Evolutionary conservation across 2,888 invertebrate genomes (phyloP).

Genomic region (Euspilapteryx auroguttella): DNA sequence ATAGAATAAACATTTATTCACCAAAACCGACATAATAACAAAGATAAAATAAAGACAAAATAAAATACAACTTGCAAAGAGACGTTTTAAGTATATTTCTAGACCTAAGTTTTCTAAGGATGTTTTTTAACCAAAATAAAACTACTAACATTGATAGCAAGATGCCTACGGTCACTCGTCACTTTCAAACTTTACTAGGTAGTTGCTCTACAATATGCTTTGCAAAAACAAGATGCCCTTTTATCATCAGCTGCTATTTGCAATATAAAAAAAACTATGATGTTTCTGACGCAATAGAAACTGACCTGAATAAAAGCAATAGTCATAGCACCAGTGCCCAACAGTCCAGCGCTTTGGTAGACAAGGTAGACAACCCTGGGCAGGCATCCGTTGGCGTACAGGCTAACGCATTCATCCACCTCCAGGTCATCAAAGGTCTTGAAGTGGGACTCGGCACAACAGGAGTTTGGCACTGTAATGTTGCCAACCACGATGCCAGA

Average conservation of each 20-base stretch:
- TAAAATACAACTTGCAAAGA: too few species aligned
- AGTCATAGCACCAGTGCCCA: constrained; percentile 77
- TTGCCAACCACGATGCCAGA: constrained; percentile 29
- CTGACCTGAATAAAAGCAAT: constrained; percentile 77
- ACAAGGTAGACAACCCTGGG: constrained; percentile 62
- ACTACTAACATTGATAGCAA: not conserved
- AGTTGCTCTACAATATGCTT: too few species aligned
- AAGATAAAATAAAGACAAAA: too few species aligned
- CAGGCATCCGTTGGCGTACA: constrained; percentile 63
- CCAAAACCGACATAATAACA: too few species aligned
- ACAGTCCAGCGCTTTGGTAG: constrained; percentile 70
- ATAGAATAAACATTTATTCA: too few species aligned
- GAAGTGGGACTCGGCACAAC: constrained; percentile 42
- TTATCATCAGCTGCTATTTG: too few species aligned
- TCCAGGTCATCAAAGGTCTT: constrained; percentile 12
- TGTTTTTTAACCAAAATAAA: too few species aligned
- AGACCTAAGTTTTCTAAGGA: too few species aligned
- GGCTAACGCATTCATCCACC: constrained; percentile 27
- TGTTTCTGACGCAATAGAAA: too few species aligned
- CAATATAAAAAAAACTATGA: too few species aligned
- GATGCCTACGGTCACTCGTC: not conserved
- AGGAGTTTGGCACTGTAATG: constrained; percentile 62
- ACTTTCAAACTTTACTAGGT: not conserved
- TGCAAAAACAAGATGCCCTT: too few species aligned
- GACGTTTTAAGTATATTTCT: too few species aligned